Percentiles rank a stretch among this genome's conserved stretches.
Evolutionary conservation across 1,140 invertebrate species (phyloP).

Genomic region (Myzus persicae): DNA sequence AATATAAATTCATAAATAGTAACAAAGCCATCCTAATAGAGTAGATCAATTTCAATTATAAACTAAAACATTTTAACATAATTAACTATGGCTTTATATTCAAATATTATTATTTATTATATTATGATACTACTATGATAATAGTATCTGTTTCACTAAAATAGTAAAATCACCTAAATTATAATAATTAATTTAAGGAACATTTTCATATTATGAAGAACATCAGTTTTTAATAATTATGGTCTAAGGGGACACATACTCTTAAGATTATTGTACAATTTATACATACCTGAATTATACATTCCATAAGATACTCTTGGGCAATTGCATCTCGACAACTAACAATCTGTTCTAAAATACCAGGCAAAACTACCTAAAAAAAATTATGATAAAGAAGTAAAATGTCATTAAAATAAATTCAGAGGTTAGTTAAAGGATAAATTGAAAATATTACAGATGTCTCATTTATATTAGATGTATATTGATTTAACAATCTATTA

Average conservation of each 20-base stretch:
- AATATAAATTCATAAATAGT: neutral
- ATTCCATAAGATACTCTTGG: constrained; percentile 99
- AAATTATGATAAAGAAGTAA: neutral
- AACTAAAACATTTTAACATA: too few species aligned
- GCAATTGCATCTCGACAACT: constrained; percentile 98
- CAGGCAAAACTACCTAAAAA: constrained; percentile 79
- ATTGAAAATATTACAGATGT: neutral
- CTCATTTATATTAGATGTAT: neutral
- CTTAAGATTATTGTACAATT: constrained; percentile 29
- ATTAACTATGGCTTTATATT: too few species aligned
- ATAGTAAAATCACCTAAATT: too few species aligned
- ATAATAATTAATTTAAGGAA: neutral
- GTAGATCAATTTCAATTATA: neutral
- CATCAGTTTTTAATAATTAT: neutral
- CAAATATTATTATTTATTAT: too few species aligned
- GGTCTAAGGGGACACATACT: neutral
- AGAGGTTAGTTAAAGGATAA: neutral
- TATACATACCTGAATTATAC: constrained; percentile 90
- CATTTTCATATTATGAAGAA: neutral
- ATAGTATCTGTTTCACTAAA: too few species aligned
- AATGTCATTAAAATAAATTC: neutral
- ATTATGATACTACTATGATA: too few species aligned
- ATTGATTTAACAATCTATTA: neutral
- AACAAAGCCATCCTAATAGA: neutral
- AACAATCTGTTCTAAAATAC: constrained; percentile 94